These are phyloP conservation scores for Myiopsitta monachus DNA, from an alignment of 2,113 vertebrate genomes.

Conservation along the genomic window DNA sequence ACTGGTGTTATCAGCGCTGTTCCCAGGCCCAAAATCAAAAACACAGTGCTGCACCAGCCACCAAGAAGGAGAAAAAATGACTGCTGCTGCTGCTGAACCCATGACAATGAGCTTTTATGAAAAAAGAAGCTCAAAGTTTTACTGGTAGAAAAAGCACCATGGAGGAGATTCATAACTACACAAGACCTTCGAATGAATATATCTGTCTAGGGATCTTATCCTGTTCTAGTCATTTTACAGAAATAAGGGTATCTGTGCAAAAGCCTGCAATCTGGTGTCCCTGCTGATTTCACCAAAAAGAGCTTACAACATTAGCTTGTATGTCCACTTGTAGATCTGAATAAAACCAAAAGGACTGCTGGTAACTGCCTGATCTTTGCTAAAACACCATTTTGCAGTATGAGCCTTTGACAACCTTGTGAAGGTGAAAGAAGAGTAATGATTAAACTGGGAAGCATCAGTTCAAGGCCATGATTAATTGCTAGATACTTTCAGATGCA, in stretches of 20 bases:
- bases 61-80: too few relatives aligned
- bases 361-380: not conserved
- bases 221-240: not conserved
- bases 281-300: not conserved
- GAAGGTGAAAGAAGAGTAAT: not conserved
- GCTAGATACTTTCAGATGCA: not conserved
- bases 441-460: not conserved
- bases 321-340: not conserved
- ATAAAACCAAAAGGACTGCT: not conserved
- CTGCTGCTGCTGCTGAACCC: too few relatives aligned
- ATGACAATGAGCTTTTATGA: not conserved
- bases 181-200: not conserved
- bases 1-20: too few relatives aligned
- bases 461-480: not conserved
- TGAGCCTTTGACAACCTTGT: not conserved
- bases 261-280: not conserved
- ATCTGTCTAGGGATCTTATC: not conserved
- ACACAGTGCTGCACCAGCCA: too few relatives aligned
- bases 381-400: not conserved
- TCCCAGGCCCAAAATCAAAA: too few relatives aligned
- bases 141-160: not conserved
- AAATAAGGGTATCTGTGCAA: not conserved
- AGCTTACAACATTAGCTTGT: not conserved
- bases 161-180: not conserved
- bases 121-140: not conserved